Conservation (phyloP, 2,797 vertebrate species). For the Galago senegalensis region DNA sequence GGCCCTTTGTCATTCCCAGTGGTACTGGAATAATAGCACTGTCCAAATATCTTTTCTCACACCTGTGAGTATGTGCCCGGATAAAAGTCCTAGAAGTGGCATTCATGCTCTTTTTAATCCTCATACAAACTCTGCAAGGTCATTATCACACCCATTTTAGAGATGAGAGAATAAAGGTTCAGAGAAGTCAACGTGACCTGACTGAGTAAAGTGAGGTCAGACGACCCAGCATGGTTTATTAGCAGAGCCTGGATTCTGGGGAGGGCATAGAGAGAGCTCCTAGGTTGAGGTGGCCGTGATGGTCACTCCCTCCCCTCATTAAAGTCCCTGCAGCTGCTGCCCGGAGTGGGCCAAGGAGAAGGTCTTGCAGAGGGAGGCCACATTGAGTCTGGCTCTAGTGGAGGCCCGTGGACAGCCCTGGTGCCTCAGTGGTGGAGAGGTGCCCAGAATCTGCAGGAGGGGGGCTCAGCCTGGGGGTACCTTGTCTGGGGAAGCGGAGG, state of each 20-base stretch:
- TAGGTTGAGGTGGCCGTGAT: not conserved
- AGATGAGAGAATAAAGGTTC: not conserved
- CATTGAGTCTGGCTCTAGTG: not conserved
- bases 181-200: not conserved
- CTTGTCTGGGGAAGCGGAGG: conserved; percentile 61
- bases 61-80: not conserved
- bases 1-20: not conserved
- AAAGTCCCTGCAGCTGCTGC: not conserved
- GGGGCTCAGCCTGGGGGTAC: fast-evolving
- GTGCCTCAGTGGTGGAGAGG: fast-evolving
- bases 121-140: not conserved
- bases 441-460: fast-evolving
- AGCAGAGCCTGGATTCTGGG: fast-evolving
- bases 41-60: not conserved
- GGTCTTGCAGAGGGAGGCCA: not conserved
- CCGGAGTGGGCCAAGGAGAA: not conserved
- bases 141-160: not conserved
- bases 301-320: fast-evolving
- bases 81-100: not conserved
- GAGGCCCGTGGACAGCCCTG: fast-evolving
- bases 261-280: not conserved
- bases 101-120: not conserved
- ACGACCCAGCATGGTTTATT: conserved; percentile 43
- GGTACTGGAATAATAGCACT: not conserved
- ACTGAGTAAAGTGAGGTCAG: not conserved